phyloP scores from a whole-genome alignment of 2,888 invertebrate species.

The Drosophila cognata region DNA sequence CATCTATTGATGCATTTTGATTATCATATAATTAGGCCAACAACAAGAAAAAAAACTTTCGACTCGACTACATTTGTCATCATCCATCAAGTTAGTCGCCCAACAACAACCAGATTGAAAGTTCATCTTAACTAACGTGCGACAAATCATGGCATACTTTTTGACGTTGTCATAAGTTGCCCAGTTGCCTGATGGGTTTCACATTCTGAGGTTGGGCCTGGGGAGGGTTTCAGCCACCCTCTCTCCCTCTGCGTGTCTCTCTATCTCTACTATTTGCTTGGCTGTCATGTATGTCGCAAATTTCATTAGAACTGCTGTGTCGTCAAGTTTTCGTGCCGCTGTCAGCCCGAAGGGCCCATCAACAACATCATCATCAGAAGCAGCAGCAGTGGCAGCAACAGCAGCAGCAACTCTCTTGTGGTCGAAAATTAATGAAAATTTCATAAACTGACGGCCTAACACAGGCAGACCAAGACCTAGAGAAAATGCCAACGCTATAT shows the following conservation, averaged over 20 bases:
- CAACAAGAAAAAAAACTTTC: constrained; percentile 29
- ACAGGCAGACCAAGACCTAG: constrained; percentile 23
- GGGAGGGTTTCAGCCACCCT: background rate
- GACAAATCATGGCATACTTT: constrained; percentile 72
- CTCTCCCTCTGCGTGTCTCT: too few relatives aligned
- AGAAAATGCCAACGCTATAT: constrained; percentile 54
- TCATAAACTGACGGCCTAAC: constrained; percentile 74
- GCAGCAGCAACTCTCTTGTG: constrained; percentile 69
- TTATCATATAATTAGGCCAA: constrained; percentile 71
- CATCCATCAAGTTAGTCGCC: constrained; percentile 50
- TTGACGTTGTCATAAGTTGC: constrained; percentile 68
- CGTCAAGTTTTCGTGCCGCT: constrained; percentile 76
- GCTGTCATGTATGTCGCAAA: constrained; percentile 76
- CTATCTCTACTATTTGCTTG: constrained; percentile 14
- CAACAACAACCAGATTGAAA: constrained; percentile 25
- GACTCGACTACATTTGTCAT: constrained; percentile 64
- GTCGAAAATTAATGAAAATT: constrained; percentile 81
- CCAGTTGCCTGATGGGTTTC: constrained; percentile 39
- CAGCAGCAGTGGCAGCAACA: constrained; percentile 47
- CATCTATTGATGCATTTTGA: constrained; percentile 64
- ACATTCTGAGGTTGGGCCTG: constrained; percentile 3
- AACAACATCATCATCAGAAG: constrained; percentile 35
- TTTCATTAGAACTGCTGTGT: constrained; percentile 77
- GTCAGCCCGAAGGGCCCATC: constrained; percentile 70
- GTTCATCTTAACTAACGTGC: constrained; percentile 46